These are phyloP conservation scores for Drosophila fungiperda DNA, from an alignment of 2,888 invertebrate genomes.

Conservation along the genomic window DNA sequence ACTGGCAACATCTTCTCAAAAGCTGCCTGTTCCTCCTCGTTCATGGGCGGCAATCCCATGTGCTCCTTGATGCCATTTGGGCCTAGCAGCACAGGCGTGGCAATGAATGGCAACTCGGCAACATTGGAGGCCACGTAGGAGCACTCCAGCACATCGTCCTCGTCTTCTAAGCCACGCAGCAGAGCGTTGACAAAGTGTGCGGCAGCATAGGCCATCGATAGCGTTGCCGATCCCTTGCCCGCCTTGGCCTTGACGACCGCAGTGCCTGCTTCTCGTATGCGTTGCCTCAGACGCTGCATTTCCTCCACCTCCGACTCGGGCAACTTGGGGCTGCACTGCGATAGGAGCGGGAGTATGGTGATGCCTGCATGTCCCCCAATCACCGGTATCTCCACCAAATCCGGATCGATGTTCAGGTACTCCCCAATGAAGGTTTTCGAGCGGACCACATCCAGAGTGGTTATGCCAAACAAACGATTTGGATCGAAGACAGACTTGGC, in stretches of 20 bases:
- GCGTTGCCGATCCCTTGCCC: slow-evolving; percentile 97
- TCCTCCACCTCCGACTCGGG: slow-evolving; percentile 91
- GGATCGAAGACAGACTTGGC: slow-evolving; percentile 91
- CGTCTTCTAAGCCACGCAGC: slow-evolving; percentile 90
- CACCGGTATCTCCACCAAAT: slow-evolving; percentile 93
- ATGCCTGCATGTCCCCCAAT: slow-evolving; percentile 98
- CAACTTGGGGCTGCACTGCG: slow-evolving; percentile 93
- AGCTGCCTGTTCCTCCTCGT: slow-evolving; percentile 90
- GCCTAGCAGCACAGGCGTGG: slow-evolving; percentile 94
- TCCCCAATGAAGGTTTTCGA: slow-evolving; percentile 97
- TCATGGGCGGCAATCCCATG: slow-evolving; percentile 94
- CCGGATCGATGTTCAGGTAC: slow-evolving; percentile 93
- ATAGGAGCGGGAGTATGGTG: slow-evolving; percentile 97
- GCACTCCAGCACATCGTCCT: slow-evolving; percentile 94
- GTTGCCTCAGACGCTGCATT: slow-evolving; percentile 88
- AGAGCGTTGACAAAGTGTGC: slow-evolving; percentile 94
- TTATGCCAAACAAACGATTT: slow-evolving; percentile 95
- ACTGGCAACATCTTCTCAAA: slow-evolving; percentile 86
- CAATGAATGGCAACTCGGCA: slow-evolving; percentile 95
- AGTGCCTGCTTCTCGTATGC: slow-evolving; percentile 98
- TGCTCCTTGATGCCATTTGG: slow-evolving; percentile 92
- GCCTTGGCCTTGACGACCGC: slow-evolving; percentile 96
- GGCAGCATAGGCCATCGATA: slow-evolving; percentile 98
- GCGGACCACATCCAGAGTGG: slow-evolving; percentile 97
- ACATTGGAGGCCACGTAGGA: slow-evolving; percentile 93